Base-by-base conservation (phyloP, 2,113 vertebrate species). In the Notarius lentiginosus region DNA sequence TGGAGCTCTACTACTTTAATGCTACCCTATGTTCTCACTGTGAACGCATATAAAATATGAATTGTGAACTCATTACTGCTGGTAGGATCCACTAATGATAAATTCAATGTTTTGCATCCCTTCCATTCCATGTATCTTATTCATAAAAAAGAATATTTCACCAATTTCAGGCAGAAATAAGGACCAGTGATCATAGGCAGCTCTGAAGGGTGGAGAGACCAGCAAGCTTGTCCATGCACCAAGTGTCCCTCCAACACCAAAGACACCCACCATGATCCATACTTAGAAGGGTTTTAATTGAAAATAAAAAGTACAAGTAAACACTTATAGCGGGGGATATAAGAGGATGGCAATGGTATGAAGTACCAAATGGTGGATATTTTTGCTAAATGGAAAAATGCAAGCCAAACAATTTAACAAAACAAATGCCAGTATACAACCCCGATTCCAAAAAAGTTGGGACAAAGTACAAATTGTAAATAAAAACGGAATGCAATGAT, bases 191-290 rank as follows among this genome's bases (percentile, higher is more conserved):
- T 51, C 47, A 34, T 22, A 34, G 72, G 58, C 56, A 63, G 58
- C 41, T 41, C 61, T 27, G 30, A 20, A 60, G 56, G 61, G 61
- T 27, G 49, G 9, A 60, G 41, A 11, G 73, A 66, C 70, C 87
- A 34, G 60, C 60, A 79, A 84, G 53, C 55, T 66, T 70, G 82
- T 82, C 63, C 30, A 58, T 90, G 63, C 58, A 86, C 87, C 24
- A 80, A 87, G 85, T 90, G 77, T 92, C 68, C 92, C 88, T 91
- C 84, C 68, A 88, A 93, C 92, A 93, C 93, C 93, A 94, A 95
- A 94, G 93, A 94, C 84, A 87, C 41, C 79, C 61, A 61, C 34
- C 86, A 82, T 88, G 87, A 49, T 47, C 49, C 49, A 77, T 58
- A 30, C 9, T 47, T 27, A 68, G 30, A 51, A 70, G 1, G 10